Evolutionary conservation across 1,140 invertebrate species (phyloP).

Genomic region (Lucilia cuprina): DNA sequence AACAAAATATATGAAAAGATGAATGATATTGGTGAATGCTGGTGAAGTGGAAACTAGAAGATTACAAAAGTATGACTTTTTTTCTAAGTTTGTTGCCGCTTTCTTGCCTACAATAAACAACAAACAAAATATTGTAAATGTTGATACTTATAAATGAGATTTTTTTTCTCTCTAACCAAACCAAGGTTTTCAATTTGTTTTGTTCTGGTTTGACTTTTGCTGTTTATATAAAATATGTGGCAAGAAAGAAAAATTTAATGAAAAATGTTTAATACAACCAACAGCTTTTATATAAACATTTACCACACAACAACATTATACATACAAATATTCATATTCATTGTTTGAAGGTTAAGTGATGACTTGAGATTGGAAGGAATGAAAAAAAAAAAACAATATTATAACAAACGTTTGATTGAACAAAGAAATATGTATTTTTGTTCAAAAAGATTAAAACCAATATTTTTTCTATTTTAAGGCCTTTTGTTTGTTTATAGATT

Average conservation of each 20-base stretch:
- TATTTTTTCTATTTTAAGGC: background rate
- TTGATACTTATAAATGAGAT: slow-evolving; percentile 6
- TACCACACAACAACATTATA: background rate
- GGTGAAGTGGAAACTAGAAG: slow-evolving; percentile 13
- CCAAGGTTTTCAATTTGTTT: background rate
- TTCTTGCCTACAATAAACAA: background rate
- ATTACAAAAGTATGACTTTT: slow-evolving; percentile 12
- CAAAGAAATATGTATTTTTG: background rate
- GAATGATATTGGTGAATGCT: slow-evolving; percentile 11
- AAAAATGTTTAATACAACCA: background rate
- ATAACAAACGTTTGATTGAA: background rate
- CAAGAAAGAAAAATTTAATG: background rate
- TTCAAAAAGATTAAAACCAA: background rate
- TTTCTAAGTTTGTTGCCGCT: background rate
- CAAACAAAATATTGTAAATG: slow-evolving; percentile 11
- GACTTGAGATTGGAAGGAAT: background rate
- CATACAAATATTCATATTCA: background rate
- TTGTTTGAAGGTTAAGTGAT: slow-evolving; percentile 26
- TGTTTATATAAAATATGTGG: background rate
- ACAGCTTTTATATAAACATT: background rate
- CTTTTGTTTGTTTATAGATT: background rate
- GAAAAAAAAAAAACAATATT: background rate
- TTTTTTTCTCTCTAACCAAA: background rate
- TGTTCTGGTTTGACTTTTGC: background rate
- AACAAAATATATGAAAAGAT: background rate